A percentile compares a stretch with the other conserved stretches of the same genome.
These are phyloP conservation scores for Gobionotothen gibberifrons DNA, from an alignment of 2,797 vertebrate species.

Conservation along the genomic window DNA sequence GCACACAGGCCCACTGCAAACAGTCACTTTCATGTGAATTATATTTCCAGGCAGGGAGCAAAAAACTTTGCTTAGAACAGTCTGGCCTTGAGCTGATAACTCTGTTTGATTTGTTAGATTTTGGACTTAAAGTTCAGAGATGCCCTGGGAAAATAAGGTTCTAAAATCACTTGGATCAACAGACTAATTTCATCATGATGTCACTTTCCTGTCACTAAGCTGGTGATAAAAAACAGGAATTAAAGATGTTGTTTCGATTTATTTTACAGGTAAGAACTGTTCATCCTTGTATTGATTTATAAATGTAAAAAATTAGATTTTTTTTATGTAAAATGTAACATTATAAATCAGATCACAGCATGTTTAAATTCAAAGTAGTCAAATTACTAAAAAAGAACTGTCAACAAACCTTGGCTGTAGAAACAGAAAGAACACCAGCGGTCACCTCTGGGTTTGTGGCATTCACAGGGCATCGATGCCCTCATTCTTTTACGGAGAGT, in stretches of 20 bases:
- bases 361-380: constrained; percentile 14
- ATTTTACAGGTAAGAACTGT: neutral
- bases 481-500: constrained; percentile 64
- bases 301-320: neutral
- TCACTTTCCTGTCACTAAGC: constrained; percentile 35
- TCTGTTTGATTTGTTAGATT: constrained; percentile 78
- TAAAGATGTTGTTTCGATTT: neutral
- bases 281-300: neutral
- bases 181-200: constrained; percentile 54
- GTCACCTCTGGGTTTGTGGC: constrained; percentile 36
- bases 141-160: constrained; percentile 66
- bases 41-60: constrained; percentile 79
- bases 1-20: constrained; percentile 59
- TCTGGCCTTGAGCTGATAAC: constrained; percentile 80
- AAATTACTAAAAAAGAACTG: neutral
- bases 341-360: neutral
- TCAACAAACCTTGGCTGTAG: constrained; percentile 5
- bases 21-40: constrained; percentile 71
- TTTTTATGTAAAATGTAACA: neutral
- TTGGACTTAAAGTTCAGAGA: constrained; percentile 73
- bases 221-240: neutral
- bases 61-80: constrained; percentile 78
- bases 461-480: constrained; percentile 62
- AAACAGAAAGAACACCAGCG: constrained; percentile 15
- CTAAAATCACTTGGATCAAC: constrained; percentile 68